Evolutionary conservation across 2,797 vertebrate genomes (phyloP).

Genomic region (Centroberyx gerrardi): DNA sequence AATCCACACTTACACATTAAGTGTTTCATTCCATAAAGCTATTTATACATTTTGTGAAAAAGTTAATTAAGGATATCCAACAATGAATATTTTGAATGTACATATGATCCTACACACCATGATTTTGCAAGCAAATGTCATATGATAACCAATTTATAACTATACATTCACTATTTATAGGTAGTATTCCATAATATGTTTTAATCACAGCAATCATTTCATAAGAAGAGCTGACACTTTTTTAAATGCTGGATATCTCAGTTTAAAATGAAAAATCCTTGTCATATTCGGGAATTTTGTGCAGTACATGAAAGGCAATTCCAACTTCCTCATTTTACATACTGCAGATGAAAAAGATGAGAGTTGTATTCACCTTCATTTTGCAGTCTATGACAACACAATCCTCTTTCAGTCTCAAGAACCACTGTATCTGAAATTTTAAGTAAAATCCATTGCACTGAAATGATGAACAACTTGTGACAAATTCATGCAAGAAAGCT

Average conservation of each 20-base stretch:
- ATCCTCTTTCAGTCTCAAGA: too few species aligned
- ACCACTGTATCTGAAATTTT: background rate
- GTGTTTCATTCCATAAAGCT: slow-evolving; percentile 26
- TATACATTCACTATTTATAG: too few species aligned
- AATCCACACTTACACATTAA: slow-evolving; percentile 7
- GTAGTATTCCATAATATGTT: too few species aligned
- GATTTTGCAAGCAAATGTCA: too few species aligned
- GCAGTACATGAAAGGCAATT: background rate
- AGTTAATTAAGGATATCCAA: background rate
- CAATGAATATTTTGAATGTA: background rate
- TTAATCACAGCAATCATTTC: background rate
- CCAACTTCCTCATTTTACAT: background rate
- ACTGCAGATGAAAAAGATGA: background rate
- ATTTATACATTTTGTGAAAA: background rate
- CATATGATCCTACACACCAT: background rate
- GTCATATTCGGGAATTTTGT: background rate
- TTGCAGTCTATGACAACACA: background rate
- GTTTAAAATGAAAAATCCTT: background rate
- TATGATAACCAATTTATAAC: too few species aligned
- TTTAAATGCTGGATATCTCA: background rate
- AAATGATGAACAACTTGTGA: background rate
- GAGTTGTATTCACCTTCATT: background rate
- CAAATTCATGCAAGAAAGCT: slow-evolving; percentile 16
- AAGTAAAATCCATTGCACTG: background rate
- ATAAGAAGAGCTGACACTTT: background rate